Evolutionary conservation across 1,140 invertebrate species (phyloP), one percentile per base, ranked within the genome.

Genomic region (Nephila pilipes): DNA sequence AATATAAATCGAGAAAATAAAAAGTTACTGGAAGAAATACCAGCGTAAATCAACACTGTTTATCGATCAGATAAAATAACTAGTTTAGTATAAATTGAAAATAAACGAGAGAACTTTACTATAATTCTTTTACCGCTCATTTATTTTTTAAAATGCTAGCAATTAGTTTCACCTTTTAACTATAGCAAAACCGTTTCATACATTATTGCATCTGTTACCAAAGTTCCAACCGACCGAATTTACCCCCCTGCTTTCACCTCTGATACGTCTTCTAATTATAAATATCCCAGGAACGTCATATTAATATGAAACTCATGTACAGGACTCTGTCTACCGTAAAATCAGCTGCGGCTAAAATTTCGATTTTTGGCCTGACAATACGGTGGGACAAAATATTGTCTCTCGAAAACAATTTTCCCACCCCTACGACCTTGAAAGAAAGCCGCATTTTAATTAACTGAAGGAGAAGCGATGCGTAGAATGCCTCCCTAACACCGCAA

Each of bases 361-460:
- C 69, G 69, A 75, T 75, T 75, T 75, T 75, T 75, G 32, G 69
- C 29, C 36, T 12, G 38, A n/a, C 80, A 55, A 54, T 46, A 75
- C 32, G 25, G 81, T 57, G 81, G 81, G 81, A 83, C 81, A 83
- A 83, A 83, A 83, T 83, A 83, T 83, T 57, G 81, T 83, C 81
- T 83, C 16, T 83, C 38, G 22, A 83, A 83, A 83, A 83, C 81
- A 83, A 83, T 83, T 83, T 83, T 57, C 54, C 81, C 80, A 54
- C 69, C 29, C 10, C 57, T 2, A 29, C 89, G 80, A 91, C 89
- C 89, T 91, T 91, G 89, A 91, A 79, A 57, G 57, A 91, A 91
- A 29, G 36, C 89, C 58, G 75, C 54, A 91, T 91, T 91, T 91
- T 91, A 91, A 91, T 91, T 91, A 91, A 91, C 29, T 58, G n/a